A percentile compares a stretch with the other conserved stretches of the same genome.
Evolutionary conservation across 2,797 vertebrate species (phyloP).

Genomic region (Amazona finschi): DNA sequence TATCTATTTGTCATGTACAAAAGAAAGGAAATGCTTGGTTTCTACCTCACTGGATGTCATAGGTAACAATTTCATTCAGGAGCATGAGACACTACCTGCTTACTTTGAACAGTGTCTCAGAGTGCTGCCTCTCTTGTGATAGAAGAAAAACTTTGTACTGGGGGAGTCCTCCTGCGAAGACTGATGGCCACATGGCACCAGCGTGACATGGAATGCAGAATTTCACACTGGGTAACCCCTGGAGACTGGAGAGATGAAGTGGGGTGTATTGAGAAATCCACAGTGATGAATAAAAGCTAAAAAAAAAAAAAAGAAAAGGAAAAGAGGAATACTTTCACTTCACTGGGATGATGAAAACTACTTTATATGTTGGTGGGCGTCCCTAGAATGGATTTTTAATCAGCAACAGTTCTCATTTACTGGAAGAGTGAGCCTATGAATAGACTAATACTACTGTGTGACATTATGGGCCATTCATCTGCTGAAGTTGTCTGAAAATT

Average conservation of each 20-base stretch:
- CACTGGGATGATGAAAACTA: conserved; percentile 15
- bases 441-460: conserved; percentile 60
- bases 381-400: conserved; percentile 72
- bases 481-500: conserved; percentile 71
- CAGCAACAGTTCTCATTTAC: conserved; percentile 66
- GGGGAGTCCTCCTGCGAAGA: background rate
- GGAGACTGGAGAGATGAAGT: background rate
- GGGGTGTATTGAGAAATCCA: background rate
- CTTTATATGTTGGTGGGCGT: conserved; percentile 51
- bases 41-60: background rate
- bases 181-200: too few species aligned
- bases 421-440: conserved; percentile 62
- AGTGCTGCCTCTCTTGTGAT: background rate
- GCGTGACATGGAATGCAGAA: background rate
- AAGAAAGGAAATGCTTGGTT: background rate
- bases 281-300: background rate
- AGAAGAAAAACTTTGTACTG: background rate
- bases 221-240: background rate
- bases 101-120: background rate
- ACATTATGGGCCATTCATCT: conserved; percentile 64
- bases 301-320: background rate
- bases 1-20: background rate
- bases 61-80: background rate
- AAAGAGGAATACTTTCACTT: conserved; percentile 17
- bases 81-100: background rate